These are phyloP conservation scores for Dicerorhinus sumatrensis DNA, from an alignment of 2,113 vertebrate species.

Conservation along the genomic window DNA sequence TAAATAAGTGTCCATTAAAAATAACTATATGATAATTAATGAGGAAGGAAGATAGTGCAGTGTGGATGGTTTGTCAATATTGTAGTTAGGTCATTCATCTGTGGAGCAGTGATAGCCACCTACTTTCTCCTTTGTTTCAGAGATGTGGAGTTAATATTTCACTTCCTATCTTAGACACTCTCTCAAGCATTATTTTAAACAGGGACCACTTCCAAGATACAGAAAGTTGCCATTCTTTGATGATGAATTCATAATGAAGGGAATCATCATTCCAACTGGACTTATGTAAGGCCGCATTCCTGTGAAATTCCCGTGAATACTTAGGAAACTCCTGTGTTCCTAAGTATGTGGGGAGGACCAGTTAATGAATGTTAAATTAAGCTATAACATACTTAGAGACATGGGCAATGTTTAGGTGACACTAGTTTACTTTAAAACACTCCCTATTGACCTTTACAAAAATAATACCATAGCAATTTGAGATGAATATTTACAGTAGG, in stretches of 20 bases:
- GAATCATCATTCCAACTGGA: conserved; percentile 72
- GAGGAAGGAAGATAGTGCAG: neutral
- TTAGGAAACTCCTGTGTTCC: neutral
- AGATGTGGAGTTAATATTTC: conserved; percentile 64
- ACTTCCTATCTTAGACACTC: conserved; percentile 55
- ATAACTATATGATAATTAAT: conserved; percentile 37
- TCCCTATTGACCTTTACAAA: conserved; percentile 76
- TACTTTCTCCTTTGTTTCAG: neutral
- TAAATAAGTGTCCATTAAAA: neutral
- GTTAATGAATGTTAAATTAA: conserved; percentile 75
- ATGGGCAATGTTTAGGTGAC: neutral
- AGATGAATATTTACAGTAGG: conserved; percentile 57
- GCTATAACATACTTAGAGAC: conserved; percentile 63
- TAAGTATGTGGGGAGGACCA: conserved; percentile 21
- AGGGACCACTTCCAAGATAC: neutral
- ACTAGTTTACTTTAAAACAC: conserved; percentile 70
- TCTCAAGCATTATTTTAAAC: conserved; percentile 72
- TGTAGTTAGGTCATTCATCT: conserved; percentile 67
- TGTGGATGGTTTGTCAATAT: conserved; percentile 13
- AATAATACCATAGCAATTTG: conserved; percentile 29
- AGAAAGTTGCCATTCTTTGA: conserved; percentile 15
- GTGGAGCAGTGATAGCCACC: conserved; percentile 61
- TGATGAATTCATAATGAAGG: conserved; percentile 73
- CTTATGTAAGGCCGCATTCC: conserved; percentile 50
- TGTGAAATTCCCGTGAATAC: conserved; percentile 15